Evolutionary conservation across 2,797 vertebrate species (phyloP).

Genomic region (Myiothlypis coronata): DNA sequence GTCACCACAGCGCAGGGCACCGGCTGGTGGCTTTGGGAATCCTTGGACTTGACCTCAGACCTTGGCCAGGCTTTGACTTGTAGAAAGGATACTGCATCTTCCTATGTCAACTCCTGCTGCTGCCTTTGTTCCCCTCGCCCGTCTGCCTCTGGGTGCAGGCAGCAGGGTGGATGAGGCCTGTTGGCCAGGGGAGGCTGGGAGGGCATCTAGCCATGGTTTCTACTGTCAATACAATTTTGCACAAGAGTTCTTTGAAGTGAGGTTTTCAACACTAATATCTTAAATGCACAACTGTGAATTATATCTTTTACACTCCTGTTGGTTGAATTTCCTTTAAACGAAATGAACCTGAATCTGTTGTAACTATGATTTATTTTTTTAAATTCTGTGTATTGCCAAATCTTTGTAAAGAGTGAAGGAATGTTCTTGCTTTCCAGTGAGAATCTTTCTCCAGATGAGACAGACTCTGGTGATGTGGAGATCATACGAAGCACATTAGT

Average conservation of each 20-base stretch:
- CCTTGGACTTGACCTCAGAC: constrained; percentile 22
- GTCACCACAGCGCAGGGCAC: accelerated
- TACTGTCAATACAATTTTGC: constrained; percentile 62
- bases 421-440: constrained; percentile 45
- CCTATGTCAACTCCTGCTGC: constrained; percentile 5
- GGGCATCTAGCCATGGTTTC: constrained; percentile 42
- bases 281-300: constrained; percentile 69
- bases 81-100: constrained; percentile 54
- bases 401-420: constrained; percentile 56
- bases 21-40: constrained; percentile 25
- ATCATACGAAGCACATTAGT: not conserved
- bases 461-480: constrained; percentile 26
- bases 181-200: not conserved
- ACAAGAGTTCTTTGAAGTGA: constrained; percentile 65
- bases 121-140: not conserved
- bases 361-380: constrained; percentile 57
- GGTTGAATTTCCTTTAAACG: constrained; percentile 58
- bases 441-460: constrained; percentile 23
- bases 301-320: constrained; percentile 65
- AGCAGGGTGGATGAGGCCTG: not conserved
- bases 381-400: constrained; percentile 60
- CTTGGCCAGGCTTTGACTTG: constrained; percentile 36
- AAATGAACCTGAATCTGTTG: constrained; percentile 56
- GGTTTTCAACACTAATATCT: constrained; percentile 65
- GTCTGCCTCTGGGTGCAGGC: not conserved